Evolutionary conservation across 2,888 invertebrate species (phyloP), one percentile per base, ranked within the genome.

Genomic region (Temnothorax ravouxi): DNA sequence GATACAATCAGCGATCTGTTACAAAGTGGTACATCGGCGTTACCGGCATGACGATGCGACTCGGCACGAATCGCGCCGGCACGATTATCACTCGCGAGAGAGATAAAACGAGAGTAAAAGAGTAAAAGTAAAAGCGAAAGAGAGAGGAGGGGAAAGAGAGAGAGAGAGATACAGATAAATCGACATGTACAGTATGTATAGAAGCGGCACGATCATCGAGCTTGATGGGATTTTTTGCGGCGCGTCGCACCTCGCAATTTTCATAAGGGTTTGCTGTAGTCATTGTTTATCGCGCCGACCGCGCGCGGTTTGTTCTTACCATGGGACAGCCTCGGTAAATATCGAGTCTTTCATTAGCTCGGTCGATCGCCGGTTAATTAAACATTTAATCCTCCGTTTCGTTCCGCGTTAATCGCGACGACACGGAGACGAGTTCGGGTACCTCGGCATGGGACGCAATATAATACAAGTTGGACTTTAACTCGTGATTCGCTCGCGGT

Each of bases 11-110:
- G 69, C 80, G 81, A 82, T 76, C 83, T 82, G 83, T 89, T 88
- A 85, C 85, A 85, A 88, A 87, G 83, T 83, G 84, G 61, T 85
- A 84, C 85, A 77, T 66, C 83, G 86, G 84, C 85, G 86, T 89
- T 90, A 87, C 86, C 84, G 81, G 87, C 87, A 81, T 90, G 90
- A 90, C 88, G 81, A 67, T 88, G 88, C 89, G 84, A 75, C 87
- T 86, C 86, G 74, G 77, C 72, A 84, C 84, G 88, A 88, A 89
- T 89, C 89, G 21, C 56, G 85, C 87, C 85, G 86, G 50, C 74
- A 41, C 86, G 87, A 88, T 88, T 89, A 88, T 87, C 88, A 88
- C 71, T 83, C 83, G 80, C 80, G 77, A 69, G 75, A 25, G 56
- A 71, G 84, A 84, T 71, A 59, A 69, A 77, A 44, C 44, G 77